Percentiles rank a stretch among this genome's conserved stretches.
Conservation (phyloP, 2,113 vertebrate genomes). For the Percopsis transmontana region DNA sequence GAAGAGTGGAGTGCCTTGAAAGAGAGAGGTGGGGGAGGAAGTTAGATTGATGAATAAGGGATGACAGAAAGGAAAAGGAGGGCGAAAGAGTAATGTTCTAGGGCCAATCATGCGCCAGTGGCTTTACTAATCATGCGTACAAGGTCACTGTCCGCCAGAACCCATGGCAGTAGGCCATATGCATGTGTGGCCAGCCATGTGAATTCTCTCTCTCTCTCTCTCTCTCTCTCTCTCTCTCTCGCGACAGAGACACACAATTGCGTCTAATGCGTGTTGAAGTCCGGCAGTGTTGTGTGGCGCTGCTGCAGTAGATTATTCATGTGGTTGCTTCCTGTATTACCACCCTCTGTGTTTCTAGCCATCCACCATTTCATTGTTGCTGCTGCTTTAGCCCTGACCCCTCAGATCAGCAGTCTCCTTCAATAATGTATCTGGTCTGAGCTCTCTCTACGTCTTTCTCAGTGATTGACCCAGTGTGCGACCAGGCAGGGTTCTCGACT, state of each 20-base stretch:
- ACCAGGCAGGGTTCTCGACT: too few relatives aligned
- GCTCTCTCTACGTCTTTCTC: not conserved
- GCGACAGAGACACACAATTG: too few relatives aligned
- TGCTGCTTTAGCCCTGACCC: too few relatives aligned
- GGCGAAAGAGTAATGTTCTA: conserved; percentile 61
- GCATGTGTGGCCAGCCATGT: conserved; percentile 5
- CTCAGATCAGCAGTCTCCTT: too few relatives aligned
- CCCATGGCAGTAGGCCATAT: conserved; percentile 63
- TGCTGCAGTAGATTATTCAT: too few relatives aligned
- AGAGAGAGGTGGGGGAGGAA: conserved; percentile 37
- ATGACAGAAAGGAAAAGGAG: conserved; percentile 61
- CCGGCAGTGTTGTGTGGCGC: too few relatives aligned
- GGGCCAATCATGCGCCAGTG: conserved; percentile 69
- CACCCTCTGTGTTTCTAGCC: too few relatives aligned
- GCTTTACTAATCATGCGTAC: conserved; percentile 76
- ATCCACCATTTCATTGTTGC: too few relatives aligned
- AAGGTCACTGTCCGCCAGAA: conserved; percentile 72
- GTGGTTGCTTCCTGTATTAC: too few relatives aligned
- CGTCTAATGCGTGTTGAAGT: too few relatives aligned
- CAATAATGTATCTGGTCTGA: too few relatives aligned
- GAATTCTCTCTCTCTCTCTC: conserved; percentile 3
- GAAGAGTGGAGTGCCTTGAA: not conserved
- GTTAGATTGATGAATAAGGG: conserved; percentile 65
- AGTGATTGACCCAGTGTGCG: not conserved
- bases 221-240: not conserved